Evolutionary conservation across 35 echinoderm and acorn worm genomes (phyloP), one percentile per base, ranked within the genome.

Genomic region (Strongylocentrotus purpuratus): DNA sequence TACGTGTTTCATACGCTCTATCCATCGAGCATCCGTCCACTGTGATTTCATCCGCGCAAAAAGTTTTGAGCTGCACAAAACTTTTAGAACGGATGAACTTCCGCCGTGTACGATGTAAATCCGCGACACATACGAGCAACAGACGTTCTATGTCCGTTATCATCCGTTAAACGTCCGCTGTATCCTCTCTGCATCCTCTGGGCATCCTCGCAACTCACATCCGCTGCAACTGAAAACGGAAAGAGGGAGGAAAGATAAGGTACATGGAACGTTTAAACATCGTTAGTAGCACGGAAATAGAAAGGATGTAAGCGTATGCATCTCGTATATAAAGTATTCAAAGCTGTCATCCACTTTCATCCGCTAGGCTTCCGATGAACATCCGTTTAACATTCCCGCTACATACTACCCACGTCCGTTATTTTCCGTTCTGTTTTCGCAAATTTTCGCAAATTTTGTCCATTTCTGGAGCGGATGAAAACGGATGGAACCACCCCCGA

Each of bases 1-100:
- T 88, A 88, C 87, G 87, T 88, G 87, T 88, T 88, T 88, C 32
- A 88, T 88, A 88, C 87, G 8, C 87, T 88, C 87, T 88, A 88
- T 88, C 87, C 87, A 88, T 88, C 32, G 87, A 88, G 87, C 87
- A 88, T 41, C 87, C 87, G 87, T 35, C 87, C 87, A 88, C 45
- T 33, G 87, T 88, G 32, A 88, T 33, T 88, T 88, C 0, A 88
- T 88, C 87, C 87, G 87, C 87, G 31, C 87, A 88, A 88, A 88
- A 88, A 41, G 31, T 88, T 88, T 88, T 88, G 45, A 88, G 87
- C 87, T 88, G 87, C 87, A 41, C 17, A 88, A 88, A 88, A 88
- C 87, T 88, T 88, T 88, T 35, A 88, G 87, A 88, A 88, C 8
- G 87, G 87, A 88, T 88, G 87, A 88, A 88, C 31, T 88, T 88